Evolutionary conservation across 2,888 invertebrate species (phyloP), one percentile per base, ranked within the genome.

Genomic region (Drosophila kambysellisi): DNA sequence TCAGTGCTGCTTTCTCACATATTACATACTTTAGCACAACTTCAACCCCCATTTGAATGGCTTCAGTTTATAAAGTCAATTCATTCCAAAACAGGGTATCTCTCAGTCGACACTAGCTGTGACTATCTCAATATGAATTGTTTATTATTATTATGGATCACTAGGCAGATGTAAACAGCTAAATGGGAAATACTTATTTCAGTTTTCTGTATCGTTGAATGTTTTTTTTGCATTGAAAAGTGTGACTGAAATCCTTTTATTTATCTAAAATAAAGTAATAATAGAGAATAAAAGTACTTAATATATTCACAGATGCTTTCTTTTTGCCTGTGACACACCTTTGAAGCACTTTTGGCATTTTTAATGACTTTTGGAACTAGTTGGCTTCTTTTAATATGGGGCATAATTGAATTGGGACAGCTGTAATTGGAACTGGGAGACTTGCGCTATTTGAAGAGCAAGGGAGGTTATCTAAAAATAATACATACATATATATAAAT

Each of bases 401-500:
- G 20, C 20, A 11, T 11, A 25, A 32, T 32, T 54, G 61, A 54
- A 61, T 32, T 4, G 61, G 29, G 20, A 57, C 20, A 12, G 30
- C 30, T 20, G 46, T 15, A 25, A 46, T 25, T 46, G 46, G 25
- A 46, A 25, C 15, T 46, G 25, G 15, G 8, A 25, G 46, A 46
- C 15, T 46, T 46, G 20, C 17, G 15, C 9, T 43, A 20, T 57
- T 41, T 57, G 11, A 57, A 20, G 30, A 30, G 11, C 30, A 25
- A 4, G 43, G 32, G 12, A n/a, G 35, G 29, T n/a, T n/a, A 25
- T 43, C 57, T 50, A 60, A 54, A 73, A 73, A 62, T 73, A 78
- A 33, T 6, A 15, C 15, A 20, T 50, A n/a, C 43, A 48, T 30
- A 9, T n/a, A 17, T 39, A 46, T 20, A 46, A 25, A 46, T 25